Evolutionary conservation across 2,888 invertebrate genomes (phyloP).

Genomic region (Beris morrisii): DNA sequence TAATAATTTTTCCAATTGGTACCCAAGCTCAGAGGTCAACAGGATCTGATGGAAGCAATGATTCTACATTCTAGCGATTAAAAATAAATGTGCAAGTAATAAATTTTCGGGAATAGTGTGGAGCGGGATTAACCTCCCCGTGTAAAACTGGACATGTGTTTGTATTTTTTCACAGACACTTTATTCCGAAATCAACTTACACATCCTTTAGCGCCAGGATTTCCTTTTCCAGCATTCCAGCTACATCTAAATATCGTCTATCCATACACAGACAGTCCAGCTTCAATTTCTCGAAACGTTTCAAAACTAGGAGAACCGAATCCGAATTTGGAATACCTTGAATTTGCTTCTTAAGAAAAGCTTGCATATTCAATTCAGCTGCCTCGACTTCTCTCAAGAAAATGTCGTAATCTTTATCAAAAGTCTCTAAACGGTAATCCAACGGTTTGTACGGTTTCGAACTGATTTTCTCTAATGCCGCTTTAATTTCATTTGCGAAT

Average conservation of each 20-base stretch:
- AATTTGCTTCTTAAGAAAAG: constrained; percentile 66
- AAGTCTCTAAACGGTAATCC: constrained; percentile 74
- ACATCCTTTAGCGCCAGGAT: constrained; percentile 71
- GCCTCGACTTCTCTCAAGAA: constrained; percentile 70
- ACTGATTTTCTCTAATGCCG: constrained; percentile 67
- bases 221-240: constrained; percentile 68
- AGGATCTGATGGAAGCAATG: too few species aligned
- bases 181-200: constrained; percentile 46
- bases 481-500: constrained; percentile 68
- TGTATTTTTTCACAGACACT: too few species aligned
- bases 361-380: constrained; percentile 71
- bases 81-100: too few species aligned
- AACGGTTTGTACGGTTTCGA: constrained; percentile 76
- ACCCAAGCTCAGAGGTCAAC: too few species aligned
- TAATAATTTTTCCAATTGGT: too few species aligned
- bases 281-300: constrained; percentile 72
- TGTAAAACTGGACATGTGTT: too few species aligned
- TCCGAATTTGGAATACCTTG: constrained; percentile 57
- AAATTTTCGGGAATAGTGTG: too few species aligned
- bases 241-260: constrained; percentile 72
- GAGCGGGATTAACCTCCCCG: too few species aligned
- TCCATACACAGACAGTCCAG: constrained; percentile 73
- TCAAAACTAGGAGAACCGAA: constrained; percentile 58
- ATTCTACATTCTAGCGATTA: too few species aligned
- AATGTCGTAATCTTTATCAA: constrained; percentile 74